Evolutionary conservation across 2,888 invertebrate species (phyloP), one percentile per base, ranked within the genome.

Genomic region (Diogma glabrata): DNA sequence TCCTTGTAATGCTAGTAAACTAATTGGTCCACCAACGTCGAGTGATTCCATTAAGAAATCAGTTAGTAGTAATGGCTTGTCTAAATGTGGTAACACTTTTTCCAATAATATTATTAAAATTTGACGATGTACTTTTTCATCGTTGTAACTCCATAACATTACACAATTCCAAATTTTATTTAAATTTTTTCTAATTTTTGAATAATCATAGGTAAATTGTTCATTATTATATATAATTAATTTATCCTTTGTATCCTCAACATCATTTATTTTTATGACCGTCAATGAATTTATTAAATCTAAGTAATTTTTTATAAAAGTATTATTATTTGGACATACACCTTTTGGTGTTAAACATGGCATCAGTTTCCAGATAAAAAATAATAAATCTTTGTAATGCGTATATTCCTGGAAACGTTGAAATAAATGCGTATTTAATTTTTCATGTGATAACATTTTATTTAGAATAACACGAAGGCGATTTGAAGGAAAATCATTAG

Each of bases 1-100:
- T 17, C 95, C 94, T 66, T 94, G 93, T 10, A 97, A 73, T 1
- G 95, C 91, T 50, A 97, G 72, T 63, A 96, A 76, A 64, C 92
- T 87, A 54, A 91, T 80, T 1, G 88, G 82, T 7, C 95, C 93
- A 59, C 91, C 87, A 46, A 83, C 77, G 63, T 91, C 87, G 57
- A 93, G 78, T 2, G 91, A 89, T 62, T 90, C 85, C 75, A 92
- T 88, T 19, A 96, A 76, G 72, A 93, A 93, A 66, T 95, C 95
- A 3, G 92, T 90, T 59, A 94, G 76, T 54, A 87, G 72, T 51
- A 91, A 74, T 9, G 95, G 93, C 60, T 83, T 82, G 33, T 81
- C 77, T 57, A 95, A 75, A 67, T 88, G 78, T 16, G 84, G 80
- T 72, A 95, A 75, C 22, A 93, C 78, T 51, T 84, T 76, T 65